Conservation (phyloP, 2,797 vertebrate species). For the Lepus townsendii region DNA sequence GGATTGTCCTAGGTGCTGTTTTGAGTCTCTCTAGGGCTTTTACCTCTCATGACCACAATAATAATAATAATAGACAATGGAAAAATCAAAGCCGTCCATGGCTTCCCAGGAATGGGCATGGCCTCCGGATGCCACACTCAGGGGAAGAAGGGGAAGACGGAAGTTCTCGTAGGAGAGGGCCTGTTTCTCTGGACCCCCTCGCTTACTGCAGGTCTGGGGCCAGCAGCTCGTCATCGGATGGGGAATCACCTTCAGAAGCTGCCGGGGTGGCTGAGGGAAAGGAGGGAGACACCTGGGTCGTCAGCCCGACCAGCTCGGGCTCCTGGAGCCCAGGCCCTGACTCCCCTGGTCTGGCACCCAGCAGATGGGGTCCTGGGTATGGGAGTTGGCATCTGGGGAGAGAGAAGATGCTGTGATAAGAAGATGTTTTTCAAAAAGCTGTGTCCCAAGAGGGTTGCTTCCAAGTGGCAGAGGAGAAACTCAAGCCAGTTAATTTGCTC, state of each 20-base stretch:
- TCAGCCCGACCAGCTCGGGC: neutral
- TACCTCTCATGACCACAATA: conserved; percentile 62
- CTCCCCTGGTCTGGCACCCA: neutral
- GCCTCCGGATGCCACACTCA: neutral
- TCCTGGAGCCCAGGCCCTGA: neutral
- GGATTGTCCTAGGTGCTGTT: conserved; percentile 59
- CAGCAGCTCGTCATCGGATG: neutral
- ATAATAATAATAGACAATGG: neutral
- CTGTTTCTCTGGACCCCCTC: neutral
- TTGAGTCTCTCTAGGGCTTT: conserved; percentile 70
- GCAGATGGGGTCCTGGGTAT: neutral
- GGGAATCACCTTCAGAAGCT: neutral
- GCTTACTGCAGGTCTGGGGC: neutral
- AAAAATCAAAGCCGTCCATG: neutral
- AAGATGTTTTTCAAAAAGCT: conserved; percentile 54
- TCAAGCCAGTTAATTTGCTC: conserved; percentile 62
- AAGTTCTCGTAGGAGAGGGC: neutral
- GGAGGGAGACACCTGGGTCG: neutral
- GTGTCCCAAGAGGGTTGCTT: conserved; percentile 42
- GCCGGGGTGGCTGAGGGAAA: neutral
- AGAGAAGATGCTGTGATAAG: conserved; percentile 68
- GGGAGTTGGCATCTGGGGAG: neutral
- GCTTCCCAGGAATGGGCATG: neutral
- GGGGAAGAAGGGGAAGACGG: neutral
- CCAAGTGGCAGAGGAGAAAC: conserved; percentile 13